Conservation (phyloP, 2,113 vertebrate species). For the Climacteris rufus region DNA sequence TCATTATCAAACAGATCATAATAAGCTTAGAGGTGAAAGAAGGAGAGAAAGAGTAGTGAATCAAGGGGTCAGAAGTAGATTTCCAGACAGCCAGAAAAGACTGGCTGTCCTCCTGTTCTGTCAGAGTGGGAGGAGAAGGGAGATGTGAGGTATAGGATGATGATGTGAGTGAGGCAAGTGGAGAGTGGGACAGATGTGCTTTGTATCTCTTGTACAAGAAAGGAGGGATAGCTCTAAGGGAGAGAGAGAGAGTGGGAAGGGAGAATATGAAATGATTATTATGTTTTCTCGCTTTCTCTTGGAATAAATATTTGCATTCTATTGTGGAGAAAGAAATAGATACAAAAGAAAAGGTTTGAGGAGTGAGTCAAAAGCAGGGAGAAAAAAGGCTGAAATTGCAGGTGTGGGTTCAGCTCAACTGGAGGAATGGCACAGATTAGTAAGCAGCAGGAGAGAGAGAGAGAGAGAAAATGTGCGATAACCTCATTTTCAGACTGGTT, state of each 20-base stretch:
- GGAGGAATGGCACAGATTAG: slow-evolving; percentile 39
- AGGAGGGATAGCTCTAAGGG: neutral
- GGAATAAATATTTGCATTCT: slow-evolving; percentile 53
- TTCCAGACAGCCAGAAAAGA: neutral
- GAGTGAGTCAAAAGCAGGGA: slow-evolving; percentile 59
- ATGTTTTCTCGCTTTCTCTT: slow-evolving; percentile 34
- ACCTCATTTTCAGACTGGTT: slow-evolving; percentile 42
- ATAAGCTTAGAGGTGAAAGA: neutral
- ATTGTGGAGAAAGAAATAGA: slow-evolving; percentile 25
- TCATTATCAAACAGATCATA: neutral
- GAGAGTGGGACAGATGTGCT: neutral
- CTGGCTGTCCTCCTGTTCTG: neutral
- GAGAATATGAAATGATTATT: slow-evolving; percentile 10
- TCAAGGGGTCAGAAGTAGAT: neutral
- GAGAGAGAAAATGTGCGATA: slow-evolving; percentile 26
- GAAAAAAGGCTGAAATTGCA: slow-evolving; percentile 58
- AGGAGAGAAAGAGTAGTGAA: neutral
- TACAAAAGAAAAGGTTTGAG: slow-evolving; percentile 39
- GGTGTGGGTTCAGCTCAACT: slow-evolving; percentile 51
- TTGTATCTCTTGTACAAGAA: neutral
- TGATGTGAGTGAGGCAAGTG: neutral
- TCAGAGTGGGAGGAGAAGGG: neutral
- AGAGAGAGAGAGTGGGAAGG: slow-evolving; percentile 21
- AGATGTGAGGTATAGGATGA: neutral
- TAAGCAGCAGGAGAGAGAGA: slow-evolving; percentile 36